Evolutionary conservation across 2,797 vertebrate species (phyloP), one percentile per base, ranked within the genome.

Genomic region (Acrocephalus scirpaceus): DNA sequence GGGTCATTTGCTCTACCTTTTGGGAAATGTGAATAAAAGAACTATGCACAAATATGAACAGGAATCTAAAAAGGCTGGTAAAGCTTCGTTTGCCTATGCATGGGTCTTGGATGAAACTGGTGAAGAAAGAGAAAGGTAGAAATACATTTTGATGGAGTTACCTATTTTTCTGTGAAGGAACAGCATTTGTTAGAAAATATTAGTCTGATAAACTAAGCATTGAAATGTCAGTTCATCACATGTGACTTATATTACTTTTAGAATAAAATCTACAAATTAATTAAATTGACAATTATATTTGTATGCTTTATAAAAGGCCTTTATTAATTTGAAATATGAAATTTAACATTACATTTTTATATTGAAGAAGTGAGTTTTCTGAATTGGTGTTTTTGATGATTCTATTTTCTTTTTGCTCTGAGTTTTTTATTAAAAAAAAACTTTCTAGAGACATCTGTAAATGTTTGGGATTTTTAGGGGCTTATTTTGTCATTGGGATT

Each of bases 71-170:
- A 99, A 99, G 97, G 99, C 99, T 42, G 99, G 99, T 76, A 99
- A 99, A 96, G 99, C 99, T 71, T 99, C 99, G 0, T 99, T 99
- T 92, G 99, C 99, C 20, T 99, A 99, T 76, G 99, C 99, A 1
- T 99, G 99, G 99, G 99, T 99, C 60, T 98, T 99, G 98, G 99
- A 99, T 94, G 99, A 99, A 98, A 99, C 99, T 25, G 99, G 99
- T 27, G 99, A 99, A 98, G 99, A 99, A 97, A 98, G 99, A 88
- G 99, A 99, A 98, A 99, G 99, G 99, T 99, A 98, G 40, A 91
- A 66, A 73, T 79, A 56, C 80, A 13, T 80, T 86, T 64, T 92
- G 66, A 89, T 75, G 75, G n/a, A 72, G 38, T 76, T 79, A 62
- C 13, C 6, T 29, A 36, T 51, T 61, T 80, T 75, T 38, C 11